These are phyloP conservation scores for Chironomus striatipennis DNA, from an alignment of 1,140 invertebrate species.

Conservation along the genomic window DNA sequence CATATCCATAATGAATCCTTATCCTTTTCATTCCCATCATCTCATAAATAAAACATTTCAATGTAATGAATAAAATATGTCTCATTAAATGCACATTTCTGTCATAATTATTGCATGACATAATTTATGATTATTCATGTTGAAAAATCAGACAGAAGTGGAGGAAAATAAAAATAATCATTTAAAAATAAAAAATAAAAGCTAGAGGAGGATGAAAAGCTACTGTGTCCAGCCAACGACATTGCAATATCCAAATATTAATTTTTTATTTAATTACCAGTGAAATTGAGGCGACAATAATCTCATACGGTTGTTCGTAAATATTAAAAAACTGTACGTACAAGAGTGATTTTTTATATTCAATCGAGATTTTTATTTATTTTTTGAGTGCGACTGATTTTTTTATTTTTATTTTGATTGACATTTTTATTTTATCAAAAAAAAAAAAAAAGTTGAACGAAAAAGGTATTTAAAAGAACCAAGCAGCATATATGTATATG, in stretches of 20 bases:
- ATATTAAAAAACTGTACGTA: not conserved
- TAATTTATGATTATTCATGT: not conserved
- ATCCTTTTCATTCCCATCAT: too few species aligned
- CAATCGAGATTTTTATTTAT: not conserved
- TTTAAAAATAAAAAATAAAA: too few species aligned
- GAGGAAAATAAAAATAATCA: too few species aligned
- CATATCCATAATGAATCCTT: too few species aligned
- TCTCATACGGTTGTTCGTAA: not conserved
- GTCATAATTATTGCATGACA: not conserved
- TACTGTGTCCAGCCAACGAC: too few species aligned
- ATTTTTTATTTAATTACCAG: conserved; percentile 10
- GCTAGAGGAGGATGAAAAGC: too few species aligned
- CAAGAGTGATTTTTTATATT: not conserved
- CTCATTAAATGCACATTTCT: too few species aligned
- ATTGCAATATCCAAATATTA: conserved; percentile 6
- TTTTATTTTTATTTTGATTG: conserved; percentile 3
- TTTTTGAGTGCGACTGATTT: not conserved
- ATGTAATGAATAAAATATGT: too few species aligned
- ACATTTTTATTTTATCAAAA: conserved; percentile 15
- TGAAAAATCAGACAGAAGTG: conserved; percentile 8
- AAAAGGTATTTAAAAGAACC: too few species aligned
- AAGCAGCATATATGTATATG: too few species aligned
- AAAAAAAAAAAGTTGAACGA: not conserved
- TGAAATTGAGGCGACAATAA: conserved; percentile 13
- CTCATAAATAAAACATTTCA: too few species aligned